Percentiles rank a stretch among this genome's conserved stretches.
These are phyloP conservation scores for Neoascia interrupta DNA, from an alignment of 2,888 invertebrate genomes.

Conservation along the genomic window DNA sequence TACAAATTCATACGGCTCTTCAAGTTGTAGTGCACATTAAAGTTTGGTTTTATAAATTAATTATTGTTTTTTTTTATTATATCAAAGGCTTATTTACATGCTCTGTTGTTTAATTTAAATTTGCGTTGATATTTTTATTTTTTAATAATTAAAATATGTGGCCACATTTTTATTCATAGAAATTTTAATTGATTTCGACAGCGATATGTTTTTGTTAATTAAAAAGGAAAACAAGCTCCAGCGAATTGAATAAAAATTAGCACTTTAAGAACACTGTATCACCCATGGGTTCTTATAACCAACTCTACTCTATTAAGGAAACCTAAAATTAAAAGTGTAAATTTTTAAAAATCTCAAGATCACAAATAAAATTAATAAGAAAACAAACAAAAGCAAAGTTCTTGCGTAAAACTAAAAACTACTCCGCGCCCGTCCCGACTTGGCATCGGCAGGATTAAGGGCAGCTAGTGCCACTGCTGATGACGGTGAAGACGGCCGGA, in stretches of 20 bases:
- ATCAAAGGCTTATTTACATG: slow-evolving; percentile 57
- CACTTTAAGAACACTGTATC: slow-evolving; percentile 7
- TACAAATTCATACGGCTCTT: slow-evolving; percentile 51
- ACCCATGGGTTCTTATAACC: too few relatives aligned
- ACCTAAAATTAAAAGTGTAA: too few relatives aligned
- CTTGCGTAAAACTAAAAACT: slow-evolving; percentile 57
- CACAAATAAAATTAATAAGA: slow-evolving; percentile 42
- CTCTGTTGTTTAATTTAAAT: slow-evolving; percentile 25
- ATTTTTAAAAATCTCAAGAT: slow-evolving; percentile 44
- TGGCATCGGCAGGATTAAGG: slow-evolving; percentile 24
- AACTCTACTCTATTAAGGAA: slow-evolving; percentile 42
- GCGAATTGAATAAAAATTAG: background rate
- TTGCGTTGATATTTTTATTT: background rate
- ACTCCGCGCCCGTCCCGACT: slow-evolving; percentile 35
- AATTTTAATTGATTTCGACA: slow-evolving; percentile 49
- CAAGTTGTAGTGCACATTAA: slow-evolving; percentile 52
- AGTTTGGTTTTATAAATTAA: slow-evolving; percentile 3
- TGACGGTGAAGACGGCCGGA: slow-evolving; percentile 58
- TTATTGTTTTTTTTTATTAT: slow-evolving; percentile 17
- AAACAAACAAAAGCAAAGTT: slow-evolving; percentile 2
- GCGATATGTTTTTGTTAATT: slow-evolving; percentile 39
- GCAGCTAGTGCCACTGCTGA: slow-evolving; percentile 24
- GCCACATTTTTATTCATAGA: background rate
- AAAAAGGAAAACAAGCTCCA: background rate
- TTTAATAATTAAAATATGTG: background rate